Percentiles rank a stretch among this genome's conserved stretches.
Evolutionary conservation across 2,797 vertebrate species (phyloP).

Genomic region (Austrolebias charrua): DNA sequence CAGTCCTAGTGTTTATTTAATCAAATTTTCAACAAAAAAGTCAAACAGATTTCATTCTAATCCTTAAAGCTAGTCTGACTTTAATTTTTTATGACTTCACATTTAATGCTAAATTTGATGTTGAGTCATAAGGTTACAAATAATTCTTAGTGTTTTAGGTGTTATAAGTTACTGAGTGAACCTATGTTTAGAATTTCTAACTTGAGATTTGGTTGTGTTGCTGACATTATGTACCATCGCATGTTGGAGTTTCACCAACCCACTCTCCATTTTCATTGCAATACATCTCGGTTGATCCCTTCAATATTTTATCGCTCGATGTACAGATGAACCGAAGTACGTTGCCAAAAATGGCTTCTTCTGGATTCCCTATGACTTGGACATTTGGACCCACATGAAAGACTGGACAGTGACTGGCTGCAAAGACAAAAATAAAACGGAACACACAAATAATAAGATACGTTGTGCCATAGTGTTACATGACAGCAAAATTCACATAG

Average conservation of each 20-base stretch:
- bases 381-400: constrained; percentile 27
- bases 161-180: no score
- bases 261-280: constrained; percentile 69
- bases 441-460: no score
- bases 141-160: no score
- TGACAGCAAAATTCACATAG: not conserved
- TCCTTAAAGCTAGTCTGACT: no score
- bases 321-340: constrained; percentile 68
- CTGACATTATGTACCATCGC: constrained; percentile 54
- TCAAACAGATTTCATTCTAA: no score
- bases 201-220: not conserved
- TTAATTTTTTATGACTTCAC: no score
- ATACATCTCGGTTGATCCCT: constrained; percentile 30
- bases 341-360: constrained; percentile 62
- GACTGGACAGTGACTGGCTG: constrained; percentile 61
- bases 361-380: constrained; percentile 51
- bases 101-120: no score
- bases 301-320: not conserved
- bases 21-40: no score
- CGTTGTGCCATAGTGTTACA: not conserved
- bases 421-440: constrained; percentile 1
- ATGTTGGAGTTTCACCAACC: constrained; percentile 44
- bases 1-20: no score
- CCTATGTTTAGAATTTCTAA: no score
- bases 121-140: no score